Base-by-base conservation (phyloP, 2,113 vertebrate genomes). In the Athene noctua region DNA sequence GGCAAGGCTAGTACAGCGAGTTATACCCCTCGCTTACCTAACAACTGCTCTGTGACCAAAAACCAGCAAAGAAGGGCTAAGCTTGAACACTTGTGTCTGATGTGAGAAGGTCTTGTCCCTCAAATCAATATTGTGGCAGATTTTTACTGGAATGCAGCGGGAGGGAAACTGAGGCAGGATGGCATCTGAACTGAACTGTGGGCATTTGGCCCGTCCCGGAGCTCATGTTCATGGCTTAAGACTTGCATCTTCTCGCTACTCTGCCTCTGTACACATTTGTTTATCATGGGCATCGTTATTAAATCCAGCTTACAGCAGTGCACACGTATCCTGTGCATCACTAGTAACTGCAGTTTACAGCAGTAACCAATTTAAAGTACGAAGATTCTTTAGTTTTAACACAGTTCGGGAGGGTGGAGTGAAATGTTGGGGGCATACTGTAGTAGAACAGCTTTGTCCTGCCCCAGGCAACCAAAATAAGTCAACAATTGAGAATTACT, bases 241-340 rank as follows among this genome's bases (percentile, higher is more conserved):
- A 4, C 21, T 36, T 40, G 29, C 21, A 13, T 13, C 63, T 78
- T n/a, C 59, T 36, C 47, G 2, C n/a, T 58, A 54, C 54, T 70
- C 26, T 52, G 34, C 36, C 63, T 30, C 71, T 87, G 62, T 30
- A 27, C 42, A 6, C 1, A 0, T 14, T 34, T 18, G 7, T 55
- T 1, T 55, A 2, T 27, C 23, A 0, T 2, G 10, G 13, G 9
- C 46, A 36, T 17, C 17, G 0, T 9, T 40, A 16, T 30, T 34
- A 40, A 86, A 88, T 38, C 40, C 54, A 40, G 34, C 17, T 77
- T 40, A 57, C 13, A 49, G 66, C 40, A 34, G 40, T 12, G 27
- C 63, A 38, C 13, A 0, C 0, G 1, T 21, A 8, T 14, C 11
- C 2, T 1, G 1, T 32, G 20, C 40, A 17, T 38, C 47, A 6